phyloP scores from a whole-genome alignment of 2,113 vertebrate species.

The Gallinago jamesoni region DNA sequence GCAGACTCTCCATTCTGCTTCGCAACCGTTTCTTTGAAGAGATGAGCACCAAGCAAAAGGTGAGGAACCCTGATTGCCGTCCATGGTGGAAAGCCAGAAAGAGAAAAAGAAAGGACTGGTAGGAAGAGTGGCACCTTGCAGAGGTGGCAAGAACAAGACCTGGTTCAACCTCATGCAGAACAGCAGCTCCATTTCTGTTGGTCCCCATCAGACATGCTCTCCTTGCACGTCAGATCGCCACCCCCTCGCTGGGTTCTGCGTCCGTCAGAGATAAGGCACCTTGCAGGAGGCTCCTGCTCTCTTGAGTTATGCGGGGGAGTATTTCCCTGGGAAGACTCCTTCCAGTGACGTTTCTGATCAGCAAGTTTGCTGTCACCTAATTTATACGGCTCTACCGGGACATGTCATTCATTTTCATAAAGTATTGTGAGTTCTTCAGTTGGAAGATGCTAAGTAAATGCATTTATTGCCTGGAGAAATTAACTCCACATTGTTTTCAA shows the following conservation, averaged over 20 bases:
- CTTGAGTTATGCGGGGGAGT: background rate
- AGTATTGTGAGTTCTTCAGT: background rate
- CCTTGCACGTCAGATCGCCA: background rate
- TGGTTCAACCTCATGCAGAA: background rate
- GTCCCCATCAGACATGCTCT: background rate
- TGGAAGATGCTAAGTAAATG: background rate
- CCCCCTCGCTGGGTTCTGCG: accelerated
- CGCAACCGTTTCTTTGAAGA: background rate
- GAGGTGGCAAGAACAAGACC: background rate
- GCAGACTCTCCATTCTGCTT: background rate
- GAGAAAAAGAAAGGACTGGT: background rate
- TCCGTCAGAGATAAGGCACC: background rate
- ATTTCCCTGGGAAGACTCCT: background rate
- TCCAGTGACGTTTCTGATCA: background rate
- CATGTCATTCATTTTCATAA: background rate
- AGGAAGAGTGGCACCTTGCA: background rate
- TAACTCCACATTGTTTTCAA: background rate
- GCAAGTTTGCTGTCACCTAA: background rate
- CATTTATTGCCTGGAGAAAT: background rate
- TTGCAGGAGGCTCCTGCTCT: background rate
- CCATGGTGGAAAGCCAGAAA: background rate
- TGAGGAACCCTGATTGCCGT: background rate
- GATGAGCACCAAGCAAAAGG: background rate
- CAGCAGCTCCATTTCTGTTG: background rate
- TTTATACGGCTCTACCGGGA: background rate